A percentile compares a stretch with the other conserved stretches of the same genome.
phyloP scores from a whole-genome alignment of 2,797 vertebrate species.

The Neosilurus mollespiculum region DNA sequence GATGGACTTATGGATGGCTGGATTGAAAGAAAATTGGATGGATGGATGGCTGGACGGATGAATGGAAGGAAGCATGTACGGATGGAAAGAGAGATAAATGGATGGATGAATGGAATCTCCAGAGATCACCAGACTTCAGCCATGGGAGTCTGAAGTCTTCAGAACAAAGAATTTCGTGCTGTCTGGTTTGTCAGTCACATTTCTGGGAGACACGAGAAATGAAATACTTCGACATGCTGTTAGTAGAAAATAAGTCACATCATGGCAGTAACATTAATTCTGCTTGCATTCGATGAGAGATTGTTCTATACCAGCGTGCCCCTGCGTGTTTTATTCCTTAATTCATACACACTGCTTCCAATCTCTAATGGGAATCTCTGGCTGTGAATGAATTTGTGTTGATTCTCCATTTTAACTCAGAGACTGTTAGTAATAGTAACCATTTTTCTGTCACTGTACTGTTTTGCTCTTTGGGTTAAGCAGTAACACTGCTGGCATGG shows the following conservation, averaged over 20 bases:
- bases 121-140: too few species aligned
- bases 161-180: not conserved
- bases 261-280: not conserved
- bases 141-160: not conserved
- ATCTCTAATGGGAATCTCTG: not conserved
- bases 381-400: not conserved
- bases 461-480: slow-evolving; percentile 8
- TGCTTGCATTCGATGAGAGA: not conserved
- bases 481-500: slow-evolving; percentile 17
- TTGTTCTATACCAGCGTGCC: not conserved
- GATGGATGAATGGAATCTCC: too few species aligned
- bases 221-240: not conserved
- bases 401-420: not conserved
- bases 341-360: not conserved
- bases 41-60: too few species aligned
- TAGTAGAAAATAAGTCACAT: not conserved
- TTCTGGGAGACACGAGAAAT: not conserved
- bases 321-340: not conserved
- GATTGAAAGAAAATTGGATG: too few species aligned
- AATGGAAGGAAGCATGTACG: too few species aligned
- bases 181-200: not conserved
- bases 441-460: not conserved
- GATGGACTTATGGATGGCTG: too few species aligned
- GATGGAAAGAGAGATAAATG: too few species aligned
- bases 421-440: not conserved